Percentiles rank a stretch among this genome's conserved stretches.
Conservation (phyloP, 92 coral and sea anemone genomes). For the Galaxea fascicularis region DNA sequence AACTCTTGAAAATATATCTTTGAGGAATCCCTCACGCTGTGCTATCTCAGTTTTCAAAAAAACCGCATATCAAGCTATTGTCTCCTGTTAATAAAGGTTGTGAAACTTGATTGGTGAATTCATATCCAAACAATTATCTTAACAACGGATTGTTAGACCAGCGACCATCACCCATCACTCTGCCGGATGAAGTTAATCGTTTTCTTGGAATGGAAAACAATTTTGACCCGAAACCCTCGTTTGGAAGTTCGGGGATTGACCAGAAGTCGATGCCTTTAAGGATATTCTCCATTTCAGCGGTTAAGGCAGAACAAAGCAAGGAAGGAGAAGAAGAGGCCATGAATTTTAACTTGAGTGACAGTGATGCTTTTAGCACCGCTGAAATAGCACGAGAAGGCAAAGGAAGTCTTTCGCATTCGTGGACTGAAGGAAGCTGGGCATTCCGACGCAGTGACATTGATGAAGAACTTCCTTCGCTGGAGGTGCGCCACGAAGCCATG, state of each 20-base stretch:
- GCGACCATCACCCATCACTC: not conserved
- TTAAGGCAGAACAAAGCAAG: not conserved
- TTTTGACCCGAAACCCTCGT: not conserved
- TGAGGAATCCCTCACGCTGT: not conserved
- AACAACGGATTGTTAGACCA: conserved; percentile 21
- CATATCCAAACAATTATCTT: conserved; percentile 6
- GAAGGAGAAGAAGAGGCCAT: not conserved
- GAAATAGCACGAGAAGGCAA: conserved; percentile 11
- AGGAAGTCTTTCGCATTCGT: conserved; percentile 13
- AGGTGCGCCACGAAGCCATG: conserved; percentile 48
- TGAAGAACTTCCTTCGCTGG: conserved; percentile 30
- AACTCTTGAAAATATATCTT: not conserved
- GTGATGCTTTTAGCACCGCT: conserved; percentile 23
- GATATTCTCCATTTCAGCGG: conserved; percentile 3
- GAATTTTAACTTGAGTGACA: not conserved
- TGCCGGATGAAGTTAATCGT: not conserved
- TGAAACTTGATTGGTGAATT: not conserved
- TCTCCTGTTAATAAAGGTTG: not conserved
- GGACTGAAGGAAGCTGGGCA: conserved; percentile 56
- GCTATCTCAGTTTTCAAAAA: not conserved
- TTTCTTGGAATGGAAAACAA: conserved; percentile 13
- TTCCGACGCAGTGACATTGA: conserved; percentile 6
- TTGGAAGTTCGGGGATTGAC: conserved; percentile 6
- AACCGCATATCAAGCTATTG: conserved; percentile 23
- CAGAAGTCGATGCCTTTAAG: conserved; percentile 11